phyloP scores from a whole-genome alignment of 2,888 invertebrate species.

The Synergus itoensis region DNA sequence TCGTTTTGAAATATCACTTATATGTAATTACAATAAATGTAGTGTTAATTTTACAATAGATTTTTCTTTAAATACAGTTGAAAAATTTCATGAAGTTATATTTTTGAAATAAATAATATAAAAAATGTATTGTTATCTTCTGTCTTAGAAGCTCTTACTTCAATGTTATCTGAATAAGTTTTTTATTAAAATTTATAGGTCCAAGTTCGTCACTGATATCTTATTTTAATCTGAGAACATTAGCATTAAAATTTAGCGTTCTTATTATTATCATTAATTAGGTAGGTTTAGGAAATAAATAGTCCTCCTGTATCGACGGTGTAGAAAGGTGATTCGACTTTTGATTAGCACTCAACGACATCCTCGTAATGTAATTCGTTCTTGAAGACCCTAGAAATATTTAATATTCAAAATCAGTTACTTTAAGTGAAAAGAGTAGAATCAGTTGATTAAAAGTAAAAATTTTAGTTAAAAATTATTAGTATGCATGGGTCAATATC shows the following conservation, averaged over 20 bases:
- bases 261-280: constrained; percentile 56
- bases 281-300: constrained; percentile 69
- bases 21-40: too few relatives aligned
- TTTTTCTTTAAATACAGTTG: too few relatives aligned
- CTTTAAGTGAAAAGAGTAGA: too few relatives aligned
- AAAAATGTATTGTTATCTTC: constrained; percentile 3
- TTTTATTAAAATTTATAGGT: constrained; percentile 60
- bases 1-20: constrained; percentile 2
- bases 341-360: constrained; percentile 69
- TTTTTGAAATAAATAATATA: too few relatives aligned
- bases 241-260: constrained; percentile 55
- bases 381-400: constrained; percentile 8
- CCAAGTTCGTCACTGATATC: constrained; percentile 66
- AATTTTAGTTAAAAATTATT: not conserved
- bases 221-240: constrained; percentile 64
- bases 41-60: too few relatives aligned
- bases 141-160: constrained; percentile 56
- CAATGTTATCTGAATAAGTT: constrained; percentile 27
- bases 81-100: too few relatives aligned
- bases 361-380: constrained; percentile 63
- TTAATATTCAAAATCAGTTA: not conserved
- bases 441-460: not conserved
- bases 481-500: too few relatives aligned
- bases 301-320: constrained; percentile 68
- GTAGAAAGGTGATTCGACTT: constrained; percentile 70